Percentiles rank a stretch among this genome's conserved stretches.
Conservation (phyloP, 2,113 vertebrate species). For the Callipepla californica region DNA sequence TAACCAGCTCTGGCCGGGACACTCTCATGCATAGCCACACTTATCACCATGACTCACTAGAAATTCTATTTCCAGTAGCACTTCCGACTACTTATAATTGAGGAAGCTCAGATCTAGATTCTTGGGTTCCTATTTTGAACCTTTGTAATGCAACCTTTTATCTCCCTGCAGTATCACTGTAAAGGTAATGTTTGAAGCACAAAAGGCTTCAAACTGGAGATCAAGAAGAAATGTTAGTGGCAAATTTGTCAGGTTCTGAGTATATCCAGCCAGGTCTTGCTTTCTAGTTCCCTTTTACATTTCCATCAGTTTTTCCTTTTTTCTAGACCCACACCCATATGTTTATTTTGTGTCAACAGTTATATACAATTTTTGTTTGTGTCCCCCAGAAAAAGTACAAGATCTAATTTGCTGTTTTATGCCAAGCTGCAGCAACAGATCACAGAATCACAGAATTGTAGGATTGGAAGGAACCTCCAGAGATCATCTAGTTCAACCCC, state of each 20-base stretch:
- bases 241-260: background rate
- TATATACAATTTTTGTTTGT: background rate
- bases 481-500: no score
- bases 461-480: no score
- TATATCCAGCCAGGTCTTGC: background rate
- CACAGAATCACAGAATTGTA: no score
- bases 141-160: background rate
- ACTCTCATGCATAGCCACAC: fast-evolving
- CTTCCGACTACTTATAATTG: background rate
- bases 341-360: background rate
- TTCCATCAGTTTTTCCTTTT: background rate
- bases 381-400: background rate
- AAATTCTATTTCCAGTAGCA: background rate
- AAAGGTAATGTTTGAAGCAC: background rate
- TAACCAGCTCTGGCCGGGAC: background rate
- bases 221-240: background rate
- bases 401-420: background rate
- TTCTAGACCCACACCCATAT: background rate
- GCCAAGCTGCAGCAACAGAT: background rate
- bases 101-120: background rate
- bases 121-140: background rate
- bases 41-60: background rate
- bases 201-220: background rate
- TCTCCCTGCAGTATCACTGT: background rate
- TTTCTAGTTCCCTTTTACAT: background rate